These are phyloP conservation scores for Linepithema humile DNA, from an alignment of 1,140 invertebrate genomes.

Conservation along the genomic window DNA sequence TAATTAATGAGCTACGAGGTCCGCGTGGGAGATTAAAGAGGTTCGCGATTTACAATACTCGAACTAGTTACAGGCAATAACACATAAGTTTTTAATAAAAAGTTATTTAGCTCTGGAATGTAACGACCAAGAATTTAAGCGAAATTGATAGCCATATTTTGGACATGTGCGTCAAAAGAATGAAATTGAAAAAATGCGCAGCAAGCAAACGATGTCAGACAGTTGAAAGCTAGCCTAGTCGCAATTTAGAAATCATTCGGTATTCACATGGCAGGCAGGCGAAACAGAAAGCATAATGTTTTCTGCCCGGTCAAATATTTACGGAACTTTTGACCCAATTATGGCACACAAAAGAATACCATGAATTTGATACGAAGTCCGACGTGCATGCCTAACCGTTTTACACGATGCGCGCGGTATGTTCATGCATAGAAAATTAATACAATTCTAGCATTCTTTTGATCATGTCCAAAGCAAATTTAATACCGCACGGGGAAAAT, in stretches of 20 bases:
- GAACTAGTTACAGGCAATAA: background rate
- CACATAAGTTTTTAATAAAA: background rate
- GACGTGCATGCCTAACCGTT: conserved; percentile 66
- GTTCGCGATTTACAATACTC: background rate
- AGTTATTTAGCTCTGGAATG: background rate
- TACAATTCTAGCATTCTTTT: background rate
- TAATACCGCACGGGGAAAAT: background rate
- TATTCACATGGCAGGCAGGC: background rate
- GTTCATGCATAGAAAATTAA: background rate
- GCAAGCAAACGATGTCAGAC: background rate
- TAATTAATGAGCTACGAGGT: conserved; percentile 22
- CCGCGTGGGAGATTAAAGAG: background rate
- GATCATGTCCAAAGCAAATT: background rate
- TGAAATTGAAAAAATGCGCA: conserved; percentile 4
- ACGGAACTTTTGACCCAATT: conserved; percentile 72
- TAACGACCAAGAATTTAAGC: background rate
- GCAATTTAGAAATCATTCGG: background rate
- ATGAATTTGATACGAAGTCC: conserved; percentile 62
- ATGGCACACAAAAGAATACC: conserved; percentile 66
- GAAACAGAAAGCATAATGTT: background rate
- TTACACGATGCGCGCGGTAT: conserved; percentile 6
- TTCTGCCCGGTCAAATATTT: conserved; percentile 70
- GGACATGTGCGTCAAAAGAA: background rate
- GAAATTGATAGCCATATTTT: background rate
- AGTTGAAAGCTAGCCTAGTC: background rate